These are phyloP conservation scores for Microtus oregoni DNA, from an alignment of 2,113 vertebrate genomes.

Conservation along the genomic window DNA sequence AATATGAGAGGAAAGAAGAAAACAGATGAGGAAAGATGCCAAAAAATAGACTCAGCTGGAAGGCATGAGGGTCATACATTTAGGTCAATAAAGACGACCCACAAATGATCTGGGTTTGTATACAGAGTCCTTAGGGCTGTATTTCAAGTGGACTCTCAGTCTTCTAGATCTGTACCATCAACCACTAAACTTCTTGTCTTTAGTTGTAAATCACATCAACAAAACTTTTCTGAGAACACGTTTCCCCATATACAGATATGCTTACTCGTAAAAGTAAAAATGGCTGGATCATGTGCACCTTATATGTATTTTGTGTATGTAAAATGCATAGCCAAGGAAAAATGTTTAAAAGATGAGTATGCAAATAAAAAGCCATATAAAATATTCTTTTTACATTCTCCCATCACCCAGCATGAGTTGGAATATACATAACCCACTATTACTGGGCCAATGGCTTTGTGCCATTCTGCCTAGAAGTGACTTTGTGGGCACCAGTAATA, in stretches of 20 bases:
- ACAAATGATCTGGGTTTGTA: neutral
- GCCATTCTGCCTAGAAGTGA: slow-evolving; percentile 34
- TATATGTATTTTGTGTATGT: neutral
- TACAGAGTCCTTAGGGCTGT: neutral
- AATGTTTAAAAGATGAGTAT: neutral
- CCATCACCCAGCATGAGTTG: neutral
- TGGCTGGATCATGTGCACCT: neutral
- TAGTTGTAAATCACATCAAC: neutral
- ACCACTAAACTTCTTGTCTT: neutral
- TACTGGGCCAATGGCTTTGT: neutral
- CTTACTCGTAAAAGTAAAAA: neutral
- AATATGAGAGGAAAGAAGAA: neutral
- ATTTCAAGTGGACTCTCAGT: neutral
- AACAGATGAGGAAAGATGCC: neutral
- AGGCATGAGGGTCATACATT: too few relatives aligned
- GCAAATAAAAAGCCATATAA: neutral
- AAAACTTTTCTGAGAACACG: slow-evolving; percentile 14
- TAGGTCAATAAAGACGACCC: neutral
- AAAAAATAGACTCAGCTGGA: neutral
- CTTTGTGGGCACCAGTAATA: neutral
- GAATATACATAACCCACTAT: neutral
- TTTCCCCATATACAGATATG: neutral
- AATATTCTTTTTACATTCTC: neutral
- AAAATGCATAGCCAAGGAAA: neutral
- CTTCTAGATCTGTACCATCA: neutral